Evolutionary conservation across 2,888 invertebrate genomes (phyloP).

Genomic region (Drosophila anomalata): DNA sequence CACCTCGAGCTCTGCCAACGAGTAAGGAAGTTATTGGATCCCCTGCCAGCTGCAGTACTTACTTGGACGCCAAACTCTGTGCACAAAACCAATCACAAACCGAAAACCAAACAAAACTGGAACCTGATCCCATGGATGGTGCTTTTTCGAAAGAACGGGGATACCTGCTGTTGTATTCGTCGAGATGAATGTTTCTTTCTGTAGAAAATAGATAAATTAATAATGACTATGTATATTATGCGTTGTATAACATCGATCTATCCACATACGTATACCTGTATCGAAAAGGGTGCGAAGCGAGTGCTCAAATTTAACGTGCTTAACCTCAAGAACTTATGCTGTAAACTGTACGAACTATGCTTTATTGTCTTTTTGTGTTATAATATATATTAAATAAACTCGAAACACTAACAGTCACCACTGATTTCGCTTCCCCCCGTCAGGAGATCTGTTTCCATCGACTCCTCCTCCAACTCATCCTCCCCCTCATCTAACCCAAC

Average conservation of each 20-base stretch:
- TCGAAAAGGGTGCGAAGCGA: slow-evolving; percentile 36
- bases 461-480: slow-evolving; percentile 1
- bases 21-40: slow-evolving; percentile 70
- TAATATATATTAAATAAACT: slow-evolving; percentile 38
- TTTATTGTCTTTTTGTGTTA: slow-evolving; percentile 44
- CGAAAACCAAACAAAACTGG: slow-evolving; percentile 32
- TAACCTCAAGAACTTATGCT: slow-evolving; percentile 45
- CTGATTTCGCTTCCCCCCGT: not conserved
- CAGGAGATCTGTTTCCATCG: not conserved
- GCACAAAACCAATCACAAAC: slow-evolving; percentile 15
- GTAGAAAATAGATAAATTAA: slow-evolving; percentile 44
- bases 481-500: not conserved
- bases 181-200: slow-evolving; percentile 39
- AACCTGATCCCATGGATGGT: slow-evolving; percentile 52
- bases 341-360: not conserved
- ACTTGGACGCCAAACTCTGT: slow-evolving; percentile 18
- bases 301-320: slow-evolving; percentile 52
- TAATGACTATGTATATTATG: slow-evolving; percentile 44
- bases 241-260: slow-evolving; percentile 18
- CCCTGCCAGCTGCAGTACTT: slow-evolving; percentile 48
- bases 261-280: slow-evolving; percentile 32
- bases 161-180: slow-evolving; percentile 25
- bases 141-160: slow-evolving; percentile 41
- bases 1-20: slow-evolving; percentile 66
- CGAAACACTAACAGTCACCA: slow-evolving; percentile 26